Base-by-base conservation (phyloP, 2,797 vertebrate genomes). In the Acomys russatus region DNA sequence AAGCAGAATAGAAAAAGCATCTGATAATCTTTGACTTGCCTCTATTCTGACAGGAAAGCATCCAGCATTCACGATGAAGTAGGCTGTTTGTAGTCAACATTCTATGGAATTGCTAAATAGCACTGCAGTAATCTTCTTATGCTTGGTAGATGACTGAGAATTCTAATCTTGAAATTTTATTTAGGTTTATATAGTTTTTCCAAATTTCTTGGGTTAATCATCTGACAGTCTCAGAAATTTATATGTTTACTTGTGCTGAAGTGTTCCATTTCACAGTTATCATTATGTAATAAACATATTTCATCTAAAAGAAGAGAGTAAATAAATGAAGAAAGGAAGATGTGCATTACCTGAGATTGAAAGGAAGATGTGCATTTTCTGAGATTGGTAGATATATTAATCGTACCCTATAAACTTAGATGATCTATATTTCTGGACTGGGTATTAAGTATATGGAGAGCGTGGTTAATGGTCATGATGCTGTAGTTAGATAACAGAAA, bases 111-210 rank as follows among this genome's bases (percentile, higher is more conserved):
- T 76, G 3, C 79, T 92, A 80, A 25, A 25, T 94, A 56, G 20
- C 4, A n/a, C 14, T 63, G 35, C 61, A 1, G 1, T 44, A 89
- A 38, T 51, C 63, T 9, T 18, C 1, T 80, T 88, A 38, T 76
- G 63, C 56, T 94, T 23, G 3, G 3, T 76, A 68, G 33, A 44
- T 78, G 80, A 4, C 22, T 93, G 35, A 74, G 14, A 51, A 2
- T 92, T 92, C 78, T 89, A 25, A 82, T 73, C 9, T 61, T 91
- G 15, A 94, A 66, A 88, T 44, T 20, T 84, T 66, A 20, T 64
- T 30, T 61, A 64, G 14, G 8, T 64, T 10, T 33, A 68, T 64
- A 64, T 54, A 9, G 23, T 15, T 86, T 92, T 92, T 92, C 44
- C 87, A 12, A 8, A 80, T 49, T 91, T 90, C 23, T 51, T 86